Conservation (phyloP, 2,113 vertebrate species). For the Misgurnus mizolepis region DNA sequence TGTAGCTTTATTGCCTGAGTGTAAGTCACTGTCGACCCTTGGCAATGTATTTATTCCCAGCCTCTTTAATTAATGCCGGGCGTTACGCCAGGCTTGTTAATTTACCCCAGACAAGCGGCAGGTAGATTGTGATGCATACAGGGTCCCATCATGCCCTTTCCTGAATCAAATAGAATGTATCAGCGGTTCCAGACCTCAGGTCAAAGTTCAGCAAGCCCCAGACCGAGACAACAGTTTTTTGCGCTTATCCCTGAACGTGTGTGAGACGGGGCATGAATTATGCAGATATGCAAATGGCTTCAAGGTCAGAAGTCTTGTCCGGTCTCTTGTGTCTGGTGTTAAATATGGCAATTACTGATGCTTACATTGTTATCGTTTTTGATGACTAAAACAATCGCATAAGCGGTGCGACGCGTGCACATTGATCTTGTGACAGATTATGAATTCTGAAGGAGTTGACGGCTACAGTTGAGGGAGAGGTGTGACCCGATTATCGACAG, state of each 20-base stretch:
- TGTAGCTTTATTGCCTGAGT: constrained; percentile 35
- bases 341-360: constrained; percentile 56
- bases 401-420: constrained; percentile 39
- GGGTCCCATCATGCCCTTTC: constrained; percentile 40
- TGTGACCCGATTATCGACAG: constrained; percentile 47
- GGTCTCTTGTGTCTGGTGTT: constrained; percentile 53
- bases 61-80: constrained; percentile 68
- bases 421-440: constrained; percentile 57
- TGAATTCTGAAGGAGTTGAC: constrained; percentile 35
- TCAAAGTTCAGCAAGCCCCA: constrained; percentile 35
- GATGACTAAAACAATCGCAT: constrained; percentile 51
- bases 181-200: constrained; percentile 28
- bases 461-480: constrained; percentile 28
- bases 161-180: constrained; percentile 33
- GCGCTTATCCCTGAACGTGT: not conserved
- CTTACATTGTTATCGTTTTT: constrained; percentile 58
- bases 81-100: constrained; percentile 60
- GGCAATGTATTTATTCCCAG: constrained; percentile 48
- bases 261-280: constrained; percentile 39
- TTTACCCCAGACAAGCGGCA: constrained; percentile 60
- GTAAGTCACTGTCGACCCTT: constrained; percentile 46
- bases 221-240: constrained; percentile 18
- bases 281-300: constrained; percentile 49
- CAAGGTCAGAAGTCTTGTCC: constrained; percentile 61
- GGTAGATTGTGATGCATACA: constrained; percentile 59